phyloP scores from a whole-genome alignment of 1,140 invertebrate species.

The Antheraea pernyi region DNA sequence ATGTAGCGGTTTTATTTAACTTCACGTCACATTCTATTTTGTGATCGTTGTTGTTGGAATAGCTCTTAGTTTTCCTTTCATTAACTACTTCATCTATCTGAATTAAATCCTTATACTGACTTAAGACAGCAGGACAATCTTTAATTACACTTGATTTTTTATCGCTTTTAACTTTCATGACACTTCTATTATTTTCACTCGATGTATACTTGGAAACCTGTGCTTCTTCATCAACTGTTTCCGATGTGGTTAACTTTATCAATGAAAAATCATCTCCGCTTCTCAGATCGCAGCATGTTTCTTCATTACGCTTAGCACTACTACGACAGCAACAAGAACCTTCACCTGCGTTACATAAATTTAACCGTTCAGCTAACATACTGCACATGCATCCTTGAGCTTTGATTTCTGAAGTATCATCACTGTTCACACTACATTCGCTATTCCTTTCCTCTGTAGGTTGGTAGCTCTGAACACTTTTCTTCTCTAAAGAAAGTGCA shows the following conservation, averaged over 20 bases:
- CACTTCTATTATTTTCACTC: background rate
- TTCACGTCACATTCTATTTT: background rate
- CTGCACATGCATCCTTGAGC: slow-evolving; percentile 33
- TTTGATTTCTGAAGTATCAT: slow-evolving; percentile 13
- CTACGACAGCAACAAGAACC: slow-evolving; percentile 44
- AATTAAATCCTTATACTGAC: background rate
- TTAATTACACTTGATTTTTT: background rate
- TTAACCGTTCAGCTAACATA: slow-evolving; percentile 39
- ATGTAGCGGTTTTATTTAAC: slow-evolving; percentile 22
- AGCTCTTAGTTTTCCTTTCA: background rate
- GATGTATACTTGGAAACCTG: slow-evolving; percentile 25
- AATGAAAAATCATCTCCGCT: slow-evolving; percentile 20
- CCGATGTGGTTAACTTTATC: slow-evolving; percentile 22
- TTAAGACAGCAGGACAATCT: background rate
- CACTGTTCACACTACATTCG: slow-evolving; percentile 19
- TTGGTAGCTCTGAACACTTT: slow-evolving; percentile 15
- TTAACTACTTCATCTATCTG: background rate
- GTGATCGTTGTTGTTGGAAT: background rate
- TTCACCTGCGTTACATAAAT: slow-evolving; percentile 20
- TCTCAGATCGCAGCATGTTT: slow-evolving; percentile 35
- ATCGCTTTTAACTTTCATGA: background rate
- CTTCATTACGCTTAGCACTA: slow-evolving; percentile 30
- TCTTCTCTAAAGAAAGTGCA: slow-evolving; percentile 17
- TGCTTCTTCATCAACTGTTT: slow-evolving; percentile 36
- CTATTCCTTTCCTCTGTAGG: slow-evolving; percentile 30